A percentile compares a stretch with the other conserved stretches of the same genome.
Conservation (phyloP, 2,113 vertebrate species). For the Coryphaenoides rupestris region DNA sequence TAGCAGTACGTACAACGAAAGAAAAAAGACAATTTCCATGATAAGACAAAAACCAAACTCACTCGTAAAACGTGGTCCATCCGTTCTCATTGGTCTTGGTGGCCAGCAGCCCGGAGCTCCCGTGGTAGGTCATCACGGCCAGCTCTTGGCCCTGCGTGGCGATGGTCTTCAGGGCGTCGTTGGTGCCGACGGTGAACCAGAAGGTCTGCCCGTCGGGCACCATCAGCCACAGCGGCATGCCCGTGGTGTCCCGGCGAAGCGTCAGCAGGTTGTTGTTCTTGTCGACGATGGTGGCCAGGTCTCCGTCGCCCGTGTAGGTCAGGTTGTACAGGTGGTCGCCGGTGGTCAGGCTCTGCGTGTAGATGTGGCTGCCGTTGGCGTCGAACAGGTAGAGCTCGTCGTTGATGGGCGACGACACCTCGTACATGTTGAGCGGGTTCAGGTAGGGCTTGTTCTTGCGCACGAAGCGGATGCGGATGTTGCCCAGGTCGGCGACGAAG, state of each 20-base stretch:
- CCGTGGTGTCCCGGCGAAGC: slow-evolving; percentile 85
- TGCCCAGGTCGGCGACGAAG: slow-evolving; percentile 91
- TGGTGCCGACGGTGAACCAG: slow-evolving; percentile 97
- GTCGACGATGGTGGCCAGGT: slow-evolving; percentile 86
- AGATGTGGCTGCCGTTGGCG: slow-evolving; percentile 91
- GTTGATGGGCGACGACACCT: slow-evolving; percentile 91
- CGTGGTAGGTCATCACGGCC: slow-evolving; percentile 94
- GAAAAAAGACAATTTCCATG: too few relatives aligned
- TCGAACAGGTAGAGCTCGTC: slow-evolving; percentile 97
- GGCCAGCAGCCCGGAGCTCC: slow-evolving; percentile 90
- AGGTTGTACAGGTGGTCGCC: slow-evolving; percentile 96
- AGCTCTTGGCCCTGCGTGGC: slow-evolving; percentile 91
- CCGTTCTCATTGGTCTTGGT: slow-evolving; percentile 96
- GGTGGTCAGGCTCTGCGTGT: slow-evolving; percentile 92
- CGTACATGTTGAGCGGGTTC: slow-evolving; percentile 91
- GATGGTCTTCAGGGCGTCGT: slow-evolving; percentile 88
- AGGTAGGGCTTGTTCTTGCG: slow-evolving; percentile 92
- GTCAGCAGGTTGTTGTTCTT: slow-evolving; percentile 89
- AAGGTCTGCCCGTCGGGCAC: slow-evolving; percentile 91
- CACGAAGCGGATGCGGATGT: slow-evolving; percentile 92
- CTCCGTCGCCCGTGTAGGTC: slow-evolving; percentile 86
- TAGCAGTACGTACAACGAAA: too few relatives aligned
- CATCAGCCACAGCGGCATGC: slow-evolving; percentile 93
- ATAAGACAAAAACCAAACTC: slow-evolving; percentile 64
- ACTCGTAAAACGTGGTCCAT: slow-evolving; percentile 99